These are phyloP conservation scores for Prionailurus viverrinus DNA, from an alignment of 2,113 vertebrate species.

Conservation along the genomic window DNA sequence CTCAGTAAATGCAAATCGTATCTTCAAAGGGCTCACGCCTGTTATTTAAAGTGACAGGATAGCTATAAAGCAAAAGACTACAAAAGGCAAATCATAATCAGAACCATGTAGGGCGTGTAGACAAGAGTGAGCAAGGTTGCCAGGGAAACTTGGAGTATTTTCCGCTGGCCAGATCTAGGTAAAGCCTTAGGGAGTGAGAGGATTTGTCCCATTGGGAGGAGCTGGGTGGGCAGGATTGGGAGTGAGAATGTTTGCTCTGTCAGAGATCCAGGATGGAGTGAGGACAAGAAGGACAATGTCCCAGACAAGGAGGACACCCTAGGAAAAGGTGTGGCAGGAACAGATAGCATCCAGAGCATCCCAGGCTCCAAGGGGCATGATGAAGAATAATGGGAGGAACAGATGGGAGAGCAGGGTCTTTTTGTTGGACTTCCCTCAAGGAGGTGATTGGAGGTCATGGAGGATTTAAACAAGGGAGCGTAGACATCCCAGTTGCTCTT, in stretches of 20 bases:
- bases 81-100: not conserved
- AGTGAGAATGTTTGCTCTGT: not conserved
- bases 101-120: not conserved
- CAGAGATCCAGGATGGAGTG: not conserved
- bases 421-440: not conserved
- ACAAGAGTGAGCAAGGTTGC: not conserved
- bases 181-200: not conserved
- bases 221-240: not conserved
- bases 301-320: not conserved
- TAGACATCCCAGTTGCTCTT: not conserved
- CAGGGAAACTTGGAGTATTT: not conserved
- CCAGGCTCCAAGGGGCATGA: rapidly evolving
- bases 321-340: not conserved
- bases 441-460: rapidly evolving
- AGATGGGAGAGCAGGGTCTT: rapidly evolving
- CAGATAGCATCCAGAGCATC: not conserved
- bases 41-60: not conserved
- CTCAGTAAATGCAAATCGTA: not conserved
- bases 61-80: not conserved
- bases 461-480: not conserved
- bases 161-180: not conserved
- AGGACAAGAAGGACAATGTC: not conserved
- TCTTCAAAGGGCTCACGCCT: not conserved
- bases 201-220: not conserved
- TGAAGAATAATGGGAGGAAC: rapidly evolving